Evolutionary conservation across 1,140 invertebrate species (phyloP), one percentile per base, ranked within the genome.

Genomic region (Drosophila bocki): DNA sequence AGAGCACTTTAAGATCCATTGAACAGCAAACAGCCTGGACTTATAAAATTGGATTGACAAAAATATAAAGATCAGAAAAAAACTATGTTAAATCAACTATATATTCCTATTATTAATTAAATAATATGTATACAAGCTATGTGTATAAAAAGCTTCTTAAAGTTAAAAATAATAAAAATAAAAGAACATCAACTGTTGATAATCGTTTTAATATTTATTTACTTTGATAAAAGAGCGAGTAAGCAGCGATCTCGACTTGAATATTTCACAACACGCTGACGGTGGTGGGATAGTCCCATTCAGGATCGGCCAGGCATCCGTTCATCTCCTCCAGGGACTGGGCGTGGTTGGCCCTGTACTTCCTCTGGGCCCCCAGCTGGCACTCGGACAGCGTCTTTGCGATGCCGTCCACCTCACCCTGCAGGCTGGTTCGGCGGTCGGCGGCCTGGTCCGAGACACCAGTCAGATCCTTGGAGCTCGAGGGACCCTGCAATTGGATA

Each of bases 271-370:
- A n/a, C 3, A n/a, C 53, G 6, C 9, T 22, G 29, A 0, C 7
- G 13, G 62, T 64, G 56, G 39, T 35, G 56, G 62, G 62, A 17
- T 44, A 60, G 4, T 35, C 17, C 62, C 62, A 64, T 9, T 44
- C 19, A n/a, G 62, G 62, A 44, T 64, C 56, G 7, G 5, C 26
- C 0, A 42, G 17, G 12, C 61, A 64, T 7, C 1, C 19, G 17
- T 32, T 12, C 54, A 64, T 33, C 1, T 64, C 54, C 1, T 22
- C 37, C 13, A 41, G 11, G 15, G 37, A 59, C 37, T 64, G 15
- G 29, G 26, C 29, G 15, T 64, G 61, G 37, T 44, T 64, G 11
- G 13, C 56, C 17, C 17, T 44, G 29, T 64, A 64, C 2, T 11
- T 60, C 19, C 61, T 39, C 15, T 33, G 11, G 37, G 61, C 61